Percentiles rank a stretch among this genome's conserved stretches.
Evolutionary conservation across 2,797 vertebrate species (phyloP).

Genomic region (Neomorphus geoffroyi): DNA sequence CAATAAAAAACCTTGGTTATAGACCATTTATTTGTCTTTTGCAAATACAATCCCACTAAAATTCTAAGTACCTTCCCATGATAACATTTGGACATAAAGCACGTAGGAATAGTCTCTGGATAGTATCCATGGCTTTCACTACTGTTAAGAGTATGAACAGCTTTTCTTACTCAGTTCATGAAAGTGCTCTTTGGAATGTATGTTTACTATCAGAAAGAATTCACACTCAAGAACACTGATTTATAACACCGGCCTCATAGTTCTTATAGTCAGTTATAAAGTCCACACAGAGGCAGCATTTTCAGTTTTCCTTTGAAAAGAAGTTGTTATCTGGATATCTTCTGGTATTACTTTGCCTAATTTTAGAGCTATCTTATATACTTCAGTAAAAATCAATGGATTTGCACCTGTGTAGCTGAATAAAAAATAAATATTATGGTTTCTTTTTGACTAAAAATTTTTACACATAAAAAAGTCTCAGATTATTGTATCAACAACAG

Average conservation of each 20-base stretch:
- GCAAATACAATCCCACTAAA: not conserved
- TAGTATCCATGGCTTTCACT: not conserved
- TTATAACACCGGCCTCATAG: not conserved
- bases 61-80: not conserved
- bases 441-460: not conserved
- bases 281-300: not conserved
- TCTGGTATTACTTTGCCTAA: not conserved
- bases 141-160: not conserved
- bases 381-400: not conserved
- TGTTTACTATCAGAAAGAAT: not conserved
- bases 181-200: not conserved
- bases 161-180: not conserved
- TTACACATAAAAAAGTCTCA: not conserved
- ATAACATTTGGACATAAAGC: not conserved
- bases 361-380: not conserved
- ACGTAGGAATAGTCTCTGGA: not conserved
- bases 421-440: not conserved
- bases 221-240: not conserved
- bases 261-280: not conserved
- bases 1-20: not conserved
- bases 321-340: not conserved
- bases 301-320: not conserved
- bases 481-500: rapidly evolving
- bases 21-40: not conserved
- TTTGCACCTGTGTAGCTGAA: not conserved